Evolutionary conservation across 2,888 invertebrate genomes (phyloP), one percentile per base, ranked within the genome.

Genomic region (Eremobia ochroleuca): DNA sequence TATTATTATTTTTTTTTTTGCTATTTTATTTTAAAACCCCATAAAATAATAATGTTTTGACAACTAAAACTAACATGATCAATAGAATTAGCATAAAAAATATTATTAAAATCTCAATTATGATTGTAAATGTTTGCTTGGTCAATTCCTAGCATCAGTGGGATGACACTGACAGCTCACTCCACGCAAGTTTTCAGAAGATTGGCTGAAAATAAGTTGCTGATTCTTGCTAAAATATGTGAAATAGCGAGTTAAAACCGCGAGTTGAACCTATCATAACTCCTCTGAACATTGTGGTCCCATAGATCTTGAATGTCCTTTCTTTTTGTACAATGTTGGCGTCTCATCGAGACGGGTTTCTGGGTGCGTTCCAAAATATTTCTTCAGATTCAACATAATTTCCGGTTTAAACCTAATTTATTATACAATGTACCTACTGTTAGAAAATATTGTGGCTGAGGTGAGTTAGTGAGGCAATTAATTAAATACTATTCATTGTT

Each of bases 291-390:
- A 21, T 15, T 43, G 75, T 79, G 84, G 82, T 69, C 83, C 74
- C 82, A 82, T 83, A 75, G 15, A 83, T 74, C 74, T 31, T 58
- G 9, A 28, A 40, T 21, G 25, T 73, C 25, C n/a, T 55, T 73
- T 70, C 46, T 66, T 83, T 80, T 79, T 79, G 59, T 37, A 40
- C 11, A 67, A 70, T 79, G 65, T 82, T 82, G 82, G 82, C 82
- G 34, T 78, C 49, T 69, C 67, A 73, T 73, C 70, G 67, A 67
- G 68, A 64, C 66, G 5, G 37, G 18, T 31, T 83, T 37, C 55
- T 82, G 82, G 82, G 49, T 49, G 31, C 69, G 40, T 74, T 83
- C 82, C 82, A 82, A 84, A 79, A 75, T 70, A 79, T 82, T 69
- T 58, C 69, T 64, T 73, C 49, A 59, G 68, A 69, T 73, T 69